Percentiles rank a stretch among this genome's conserved stretches.
phyloP scores from a whole-genome alignment of 2,888 invertebrate species.

The Xestia rhomboidea region DNA sequence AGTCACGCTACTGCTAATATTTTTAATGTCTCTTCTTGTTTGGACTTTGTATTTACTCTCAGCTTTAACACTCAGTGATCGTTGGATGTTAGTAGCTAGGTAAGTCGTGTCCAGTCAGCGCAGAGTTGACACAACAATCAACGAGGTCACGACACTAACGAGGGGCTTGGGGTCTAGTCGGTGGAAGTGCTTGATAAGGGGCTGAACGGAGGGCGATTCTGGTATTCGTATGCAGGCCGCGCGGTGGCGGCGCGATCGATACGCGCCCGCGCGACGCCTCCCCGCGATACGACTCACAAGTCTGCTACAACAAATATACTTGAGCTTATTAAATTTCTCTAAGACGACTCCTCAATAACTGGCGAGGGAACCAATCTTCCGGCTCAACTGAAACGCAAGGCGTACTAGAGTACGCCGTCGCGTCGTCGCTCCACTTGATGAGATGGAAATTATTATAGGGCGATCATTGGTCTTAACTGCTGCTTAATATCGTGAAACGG shows the following conservation, averaged over 20 bases:
- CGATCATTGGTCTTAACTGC: conserved; percentile 6
- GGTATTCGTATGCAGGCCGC: conserved; percentile 90
- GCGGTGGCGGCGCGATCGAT: conserved; percentile 87
- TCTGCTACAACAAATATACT: conserved; percentile 82
- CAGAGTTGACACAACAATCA: conserved; percentile 79
- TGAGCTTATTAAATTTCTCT: conserved; percentile 78
- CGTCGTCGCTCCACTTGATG: not conserved
- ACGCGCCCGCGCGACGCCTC: conserved; percentile 89
- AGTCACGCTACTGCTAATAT: conserved; percentile 62
- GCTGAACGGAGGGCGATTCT: conserved; percentile 85
- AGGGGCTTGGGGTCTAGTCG: conserved; percentile 82
- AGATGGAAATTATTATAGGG: conserved; percentile 15
- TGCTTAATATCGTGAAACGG: conserved; percentile 41
- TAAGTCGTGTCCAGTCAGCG: conserved; percentile 48
- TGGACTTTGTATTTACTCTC: not conserved
- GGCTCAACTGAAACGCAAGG: conserved; percentile 5
- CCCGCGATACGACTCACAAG: conserved; percentile 80
- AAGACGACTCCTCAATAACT: conserved; percentile 53
- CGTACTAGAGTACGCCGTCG: no score
- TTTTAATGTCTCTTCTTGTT: conserved; percentile 45
- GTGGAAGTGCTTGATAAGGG: conserved; percentile 86
- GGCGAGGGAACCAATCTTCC: conserved; percentile 4
- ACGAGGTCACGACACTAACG: conserved; percentile 82
- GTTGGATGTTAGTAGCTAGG: conserved; percentile 48
- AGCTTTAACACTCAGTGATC: conserved; percentile 56